phyloP scores from a whole-genome alignment of 2,113 vertebrate species.

The Natator depressus region DNA sequence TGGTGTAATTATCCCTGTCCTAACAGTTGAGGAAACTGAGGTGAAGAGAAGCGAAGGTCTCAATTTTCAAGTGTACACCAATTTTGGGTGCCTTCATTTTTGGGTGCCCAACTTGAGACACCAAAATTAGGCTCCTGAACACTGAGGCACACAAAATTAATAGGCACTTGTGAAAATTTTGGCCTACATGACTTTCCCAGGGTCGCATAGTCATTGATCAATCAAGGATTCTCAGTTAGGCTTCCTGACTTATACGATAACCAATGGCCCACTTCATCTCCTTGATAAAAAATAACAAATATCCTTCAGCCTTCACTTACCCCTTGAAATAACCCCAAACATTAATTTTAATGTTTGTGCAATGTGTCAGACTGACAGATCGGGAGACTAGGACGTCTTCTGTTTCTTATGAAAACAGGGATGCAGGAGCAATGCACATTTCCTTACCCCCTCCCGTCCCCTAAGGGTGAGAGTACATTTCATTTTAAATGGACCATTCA shows the following conservation, averaged over 20 bases:
- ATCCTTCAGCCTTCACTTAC: neutral
- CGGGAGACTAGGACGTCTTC: neutral
- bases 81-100: neutral
- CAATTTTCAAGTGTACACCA: neutral
- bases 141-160: neutral
- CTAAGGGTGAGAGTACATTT: neutral
- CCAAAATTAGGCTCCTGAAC: rapidly evolving
- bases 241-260: conserved; percentile 12
- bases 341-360: neutral
- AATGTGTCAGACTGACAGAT: neutral
- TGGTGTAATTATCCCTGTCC: neutral
- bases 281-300: conserved; percentile 12
- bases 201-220: neutral
- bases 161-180: neutral
- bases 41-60: conserved; percentile 19
- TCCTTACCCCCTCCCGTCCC: neutral
- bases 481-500: neutral
- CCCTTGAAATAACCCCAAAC: neutral
- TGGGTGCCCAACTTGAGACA: neutral
- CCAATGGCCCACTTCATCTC: neutral
- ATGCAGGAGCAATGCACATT: neutral
- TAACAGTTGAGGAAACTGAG: neutral
- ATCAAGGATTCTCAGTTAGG: neutral
- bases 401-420: neutral
- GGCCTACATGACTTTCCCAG: neutral